These are phyloP conservation scores for Listrodromus nycthemerus DNA, from an alignment of 2,888 invertebrate genomes.

Conservation along the genomic window DNA sequence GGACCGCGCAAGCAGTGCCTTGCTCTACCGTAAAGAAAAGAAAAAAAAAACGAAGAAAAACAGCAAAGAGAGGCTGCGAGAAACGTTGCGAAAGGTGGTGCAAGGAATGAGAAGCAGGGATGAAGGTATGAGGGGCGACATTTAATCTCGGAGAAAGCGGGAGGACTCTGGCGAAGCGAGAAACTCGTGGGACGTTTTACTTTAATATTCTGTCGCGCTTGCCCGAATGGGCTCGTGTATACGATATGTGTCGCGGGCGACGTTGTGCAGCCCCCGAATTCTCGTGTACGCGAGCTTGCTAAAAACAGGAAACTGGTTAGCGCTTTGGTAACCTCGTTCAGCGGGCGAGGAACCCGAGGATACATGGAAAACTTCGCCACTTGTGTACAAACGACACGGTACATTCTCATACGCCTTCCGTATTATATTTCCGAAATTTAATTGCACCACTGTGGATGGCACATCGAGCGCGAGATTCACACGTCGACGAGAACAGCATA, in stretches of 20 bases:
- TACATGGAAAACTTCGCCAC: constrained; percentile 40
- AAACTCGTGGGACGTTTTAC: constrained; percentile 74
- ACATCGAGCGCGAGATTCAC: background rate
- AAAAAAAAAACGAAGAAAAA: constrained; percentile 40
- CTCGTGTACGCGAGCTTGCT: constrained; percentile 29
- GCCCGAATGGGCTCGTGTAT: constrained; percentile 63
- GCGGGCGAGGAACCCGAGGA: background rate
- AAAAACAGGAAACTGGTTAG: constrained; percentile 51
- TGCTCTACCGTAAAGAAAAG: constrained; percentile 28
- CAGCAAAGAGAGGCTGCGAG: constrained; percentile 42
- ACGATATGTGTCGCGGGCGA: constrained; percentile 68
- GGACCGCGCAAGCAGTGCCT: constrained; percentile 37
- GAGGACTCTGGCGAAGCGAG: background rate
- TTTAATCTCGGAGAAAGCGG: constrained; percentile 82
- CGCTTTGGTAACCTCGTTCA: constrained; percentile 3
- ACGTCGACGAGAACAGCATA: background rate
- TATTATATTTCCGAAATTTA: constrained; percentile 15
- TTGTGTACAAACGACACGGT: constrained; percentile 2
- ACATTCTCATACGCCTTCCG: constrained; percentile 20
- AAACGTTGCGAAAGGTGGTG: constrained; percentile 47
- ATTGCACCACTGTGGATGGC: constrained; percentile 2
- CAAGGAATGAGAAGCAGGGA: constrained; percentile 47
- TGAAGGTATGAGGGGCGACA: constrained; percentile 72
- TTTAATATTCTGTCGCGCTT: constrained; percentile 78
- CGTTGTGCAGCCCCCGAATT: constrained; percentile 58